phyloP scores from a whole-genome alignment of 2,888 invertebrate genomes.

The Drosophila meridionalis region DNA sequence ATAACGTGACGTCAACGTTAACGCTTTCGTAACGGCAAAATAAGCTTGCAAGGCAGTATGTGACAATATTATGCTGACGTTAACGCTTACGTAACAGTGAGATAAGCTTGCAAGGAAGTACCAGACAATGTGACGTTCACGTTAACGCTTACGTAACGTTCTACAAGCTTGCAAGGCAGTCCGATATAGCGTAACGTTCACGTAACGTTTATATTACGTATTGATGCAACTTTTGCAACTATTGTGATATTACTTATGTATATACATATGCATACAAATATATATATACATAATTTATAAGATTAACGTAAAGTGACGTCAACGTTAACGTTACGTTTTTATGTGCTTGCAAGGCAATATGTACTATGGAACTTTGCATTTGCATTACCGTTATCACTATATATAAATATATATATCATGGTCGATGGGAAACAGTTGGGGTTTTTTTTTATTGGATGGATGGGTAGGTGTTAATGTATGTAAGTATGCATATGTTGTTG shows the following conservation, averaged over 20 bases:
- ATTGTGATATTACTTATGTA: not conserved
- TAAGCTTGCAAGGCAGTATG: not conserved
- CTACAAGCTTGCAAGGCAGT: not conserved
- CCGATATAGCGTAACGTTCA: not conserved
- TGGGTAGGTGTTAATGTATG: constrained; percentile 33
- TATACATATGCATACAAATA: not conserved
- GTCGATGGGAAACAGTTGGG: constrained; percentile 27
- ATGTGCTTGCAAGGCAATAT: constrained; percentile 78
- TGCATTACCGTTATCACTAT: constrained; percentile 58
- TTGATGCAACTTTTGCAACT: constrained; percentile 12
- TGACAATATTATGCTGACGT: not conserved
- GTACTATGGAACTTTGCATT: constrained; percentile 63
- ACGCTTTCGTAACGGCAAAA: not conserved
- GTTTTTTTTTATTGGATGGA: constrained; percentile 11
- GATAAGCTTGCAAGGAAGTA: not conserved
- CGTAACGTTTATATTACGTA: not conserved
- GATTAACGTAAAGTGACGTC: constrained; percentile 36
- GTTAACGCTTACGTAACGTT: not conserved
- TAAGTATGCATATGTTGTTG: constrained; percentile 34
- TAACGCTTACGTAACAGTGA: not conserved
- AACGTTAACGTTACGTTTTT: constrained; percentile 30
- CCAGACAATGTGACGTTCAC: not conserved
- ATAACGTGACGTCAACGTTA: constrained; percentile 22
- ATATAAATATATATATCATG: constrained; percentile 31
- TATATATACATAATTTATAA: constrained; percentile 39